These are phyloP conservation scores for Urocolius indicus DNA, from an alignment of 2,113 vertebrate species.

Conservation along the genomic window DNA sequence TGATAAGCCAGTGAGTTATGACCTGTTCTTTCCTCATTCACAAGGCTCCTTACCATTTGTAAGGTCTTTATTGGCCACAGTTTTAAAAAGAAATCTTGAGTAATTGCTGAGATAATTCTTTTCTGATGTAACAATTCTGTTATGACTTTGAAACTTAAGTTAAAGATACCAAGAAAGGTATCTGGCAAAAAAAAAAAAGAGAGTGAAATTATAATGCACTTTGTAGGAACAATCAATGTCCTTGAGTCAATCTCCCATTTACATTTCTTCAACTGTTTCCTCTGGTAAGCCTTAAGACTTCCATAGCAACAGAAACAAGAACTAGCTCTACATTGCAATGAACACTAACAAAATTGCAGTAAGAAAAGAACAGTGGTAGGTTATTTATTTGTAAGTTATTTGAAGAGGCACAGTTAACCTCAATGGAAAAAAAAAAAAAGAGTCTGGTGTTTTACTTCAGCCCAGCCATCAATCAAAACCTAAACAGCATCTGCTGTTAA, in stretches of 20 bases:
- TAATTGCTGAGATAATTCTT: not conserved
- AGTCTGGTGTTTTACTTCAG: not conserved
- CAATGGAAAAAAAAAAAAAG: not conserved
- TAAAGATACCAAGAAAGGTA: not conserved
- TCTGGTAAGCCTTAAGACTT: not conserved
- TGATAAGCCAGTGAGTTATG: not conserved
- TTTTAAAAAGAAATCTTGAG: not conserved
- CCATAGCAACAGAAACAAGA: slow-evolving; percentile 51
- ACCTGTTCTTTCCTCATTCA: not conserved
- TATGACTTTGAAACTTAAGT: not conserved
- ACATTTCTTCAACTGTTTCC: slow-evolving; percentile 3
- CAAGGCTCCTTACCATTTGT: not conserved
- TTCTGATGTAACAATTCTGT: not conserved
- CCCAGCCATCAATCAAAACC: not conserved
- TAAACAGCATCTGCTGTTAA: not conserved
- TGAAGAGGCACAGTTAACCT: not conserved
- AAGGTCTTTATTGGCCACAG: not conserved
- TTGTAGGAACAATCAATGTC: not conserved
- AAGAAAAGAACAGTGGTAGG: not conserved
- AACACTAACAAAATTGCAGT: not conserved
- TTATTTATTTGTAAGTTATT: not conserved
- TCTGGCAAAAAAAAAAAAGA: not conserved
- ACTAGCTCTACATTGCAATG: not conserved
- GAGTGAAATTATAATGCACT: not conserved
- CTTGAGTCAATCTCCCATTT: not conserved